phyloP scores from a whole-genome alignment of 2,888 invertebrate genomes.

The Drosophila fungiperda region DNA sequence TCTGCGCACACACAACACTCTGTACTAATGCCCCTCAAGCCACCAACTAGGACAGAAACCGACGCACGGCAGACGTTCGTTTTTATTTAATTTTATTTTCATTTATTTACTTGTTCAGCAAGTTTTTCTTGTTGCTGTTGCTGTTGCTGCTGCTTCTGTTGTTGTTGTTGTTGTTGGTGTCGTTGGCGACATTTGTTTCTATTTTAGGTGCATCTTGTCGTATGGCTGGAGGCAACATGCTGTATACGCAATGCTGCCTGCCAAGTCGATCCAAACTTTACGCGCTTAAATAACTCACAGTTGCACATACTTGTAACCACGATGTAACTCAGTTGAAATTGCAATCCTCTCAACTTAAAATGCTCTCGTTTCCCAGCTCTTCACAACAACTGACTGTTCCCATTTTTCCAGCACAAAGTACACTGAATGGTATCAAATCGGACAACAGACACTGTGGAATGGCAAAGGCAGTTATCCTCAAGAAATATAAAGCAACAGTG shows the following conservation, averaged over 20 bases:
- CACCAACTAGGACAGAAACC: conserved; percentile 19
- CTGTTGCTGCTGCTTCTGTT: not conserved
- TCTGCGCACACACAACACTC: not conserved
- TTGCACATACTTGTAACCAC: conserved; percentile 18
- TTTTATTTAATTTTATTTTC: conserved; percentile 60
- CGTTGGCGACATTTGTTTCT: conserved; percentile 63
- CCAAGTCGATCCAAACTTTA: conserved; percentile 8
- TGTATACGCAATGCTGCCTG: conserved; percentile 54
- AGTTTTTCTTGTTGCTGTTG: conserved; percentile 36
- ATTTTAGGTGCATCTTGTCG: conserved; percentile 50
- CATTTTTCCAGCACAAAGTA: conserved; percentile 23
- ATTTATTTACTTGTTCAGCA: conserved; percentile 59
- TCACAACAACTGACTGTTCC: conserved; percentile 29
- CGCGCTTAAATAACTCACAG: conserved; percentile 63
- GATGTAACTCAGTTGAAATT: conserved; percentile 42
- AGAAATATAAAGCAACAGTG: not conserved
- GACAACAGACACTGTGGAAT: not conserved
- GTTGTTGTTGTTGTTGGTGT: conserved; percentile 32
- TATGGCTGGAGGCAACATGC: conserved; percentile 44
- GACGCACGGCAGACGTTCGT: conserved; percentile 12
- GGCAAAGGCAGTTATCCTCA: not conserved
- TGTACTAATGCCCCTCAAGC: conserved; percentile 23
- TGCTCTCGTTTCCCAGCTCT: not conserved
- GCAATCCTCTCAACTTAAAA: conserved; percentile 24
- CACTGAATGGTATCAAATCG: not conserved